phyloP scores from a whole-genome alignment of 2,113 vertebrate genomes.

The Peromyscus maniculatus region DNA sequence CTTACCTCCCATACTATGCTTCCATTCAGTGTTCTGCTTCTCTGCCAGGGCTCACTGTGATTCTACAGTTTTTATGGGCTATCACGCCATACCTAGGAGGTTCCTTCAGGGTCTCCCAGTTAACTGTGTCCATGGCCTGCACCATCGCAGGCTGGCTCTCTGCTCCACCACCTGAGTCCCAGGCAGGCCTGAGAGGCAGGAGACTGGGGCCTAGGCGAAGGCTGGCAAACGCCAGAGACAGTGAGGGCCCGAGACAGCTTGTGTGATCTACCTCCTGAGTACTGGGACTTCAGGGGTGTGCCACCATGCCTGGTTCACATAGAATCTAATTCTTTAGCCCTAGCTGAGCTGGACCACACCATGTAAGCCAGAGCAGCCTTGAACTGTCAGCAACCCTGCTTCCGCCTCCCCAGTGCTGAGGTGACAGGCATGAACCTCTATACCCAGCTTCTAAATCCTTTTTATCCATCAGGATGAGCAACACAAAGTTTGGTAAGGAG shows the following conservation, averaged over 20 bases:
- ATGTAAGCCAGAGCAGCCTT: neutral
- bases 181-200: neutral
- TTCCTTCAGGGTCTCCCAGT: neutral
- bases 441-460: neutral
- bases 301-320: neutral
- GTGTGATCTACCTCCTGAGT: neutral
- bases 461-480: neutral
- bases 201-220: neutral
- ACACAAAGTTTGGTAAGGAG: neutral
- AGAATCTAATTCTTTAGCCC: neutral
- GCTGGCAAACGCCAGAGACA: neutral
- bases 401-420: neutral
- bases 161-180: neutral
- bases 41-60: neutral
- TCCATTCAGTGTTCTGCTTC: neutral
- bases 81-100: neutral
- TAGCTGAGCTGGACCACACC: neutral
- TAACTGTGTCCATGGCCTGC: neutral
- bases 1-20: neutral
- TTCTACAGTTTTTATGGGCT: neutral
- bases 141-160: neutral
- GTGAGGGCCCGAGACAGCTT: neutral
- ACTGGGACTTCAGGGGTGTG: neutral
- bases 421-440: neutral
- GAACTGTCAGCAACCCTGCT: neutral